These are phyloP conservation scores for Zosterops hypoxanthus DNA, from an alignment of 2,113 vertebrate genomes.

Conservation along the genomic window DNA sequence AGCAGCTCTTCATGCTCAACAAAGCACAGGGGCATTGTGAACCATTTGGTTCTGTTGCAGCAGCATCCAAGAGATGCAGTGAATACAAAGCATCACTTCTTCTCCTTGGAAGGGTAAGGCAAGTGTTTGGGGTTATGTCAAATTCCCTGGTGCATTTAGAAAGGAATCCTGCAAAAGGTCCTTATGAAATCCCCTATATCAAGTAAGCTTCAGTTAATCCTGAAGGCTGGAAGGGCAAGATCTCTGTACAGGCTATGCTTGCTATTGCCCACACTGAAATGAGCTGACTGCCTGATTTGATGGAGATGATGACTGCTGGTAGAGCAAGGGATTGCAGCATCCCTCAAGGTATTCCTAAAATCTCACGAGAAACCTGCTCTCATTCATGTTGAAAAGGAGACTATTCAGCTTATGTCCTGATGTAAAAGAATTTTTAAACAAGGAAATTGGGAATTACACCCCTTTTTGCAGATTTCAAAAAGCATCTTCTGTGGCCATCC, in stretches of 20 bases:
- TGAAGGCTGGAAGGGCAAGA: background rate
- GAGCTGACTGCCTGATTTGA: background rate
- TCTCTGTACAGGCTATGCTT: background rate
- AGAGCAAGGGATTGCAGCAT: background rate
- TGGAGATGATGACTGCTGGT: background rate
- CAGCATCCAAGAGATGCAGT: background rate
- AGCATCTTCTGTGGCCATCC: background rate
- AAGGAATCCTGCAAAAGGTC: background rate
- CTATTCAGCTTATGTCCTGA: background rate
- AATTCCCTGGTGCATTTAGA: background rate
- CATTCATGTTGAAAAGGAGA: background rate
- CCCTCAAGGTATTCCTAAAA: background rate
- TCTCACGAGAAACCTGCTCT: background rate
- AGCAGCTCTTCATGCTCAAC: background rate
- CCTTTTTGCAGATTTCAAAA: background rate
- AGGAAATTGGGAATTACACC: background rate
- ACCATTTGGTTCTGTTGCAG: background rate
- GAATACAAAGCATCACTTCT: background rate
- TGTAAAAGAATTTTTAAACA: background rate
- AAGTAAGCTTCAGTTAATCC: background rate
- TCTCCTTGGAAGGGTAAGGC: background rate
- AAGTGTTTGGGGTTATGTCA: background rate
- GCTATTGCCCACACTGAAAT: background rate
- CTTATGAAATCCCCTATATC: background rate
- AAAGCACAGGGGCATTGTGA: background rate